Evolutionary conservation across 1,140 invertebrate genomes (phyloP).

Genomic region (Matsumurasca onukii): DNA sequence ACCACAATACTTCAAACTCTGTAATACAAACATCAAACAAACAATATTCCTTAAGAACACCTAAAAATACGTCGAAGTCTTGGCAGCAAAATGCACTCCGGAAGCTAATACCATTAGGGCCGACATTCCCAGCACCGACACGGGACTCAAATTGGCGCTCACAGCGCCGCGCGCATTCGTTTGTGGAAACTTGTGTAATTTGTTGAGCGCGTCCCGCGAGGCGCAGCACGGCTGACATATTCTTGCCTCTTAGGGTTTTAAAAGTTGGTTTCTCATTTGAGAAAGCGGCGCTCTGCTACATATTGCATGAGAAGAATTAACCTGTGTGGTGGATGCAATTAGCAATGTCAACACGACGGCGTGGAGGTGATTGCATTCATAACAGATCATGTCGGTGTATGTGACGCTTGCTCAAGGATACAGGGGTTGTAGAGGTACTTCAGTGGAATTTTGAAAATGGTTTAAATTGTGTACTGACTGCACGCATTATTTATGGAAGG

Average conservation of each 20-base stretch:
- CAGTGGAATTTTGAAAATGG: neutral
- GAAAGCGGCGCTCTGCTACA: conserved; percentile 10
- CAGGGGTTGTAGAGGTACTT: neutral
- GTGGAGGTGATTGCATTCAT: conserved; percentile 16
- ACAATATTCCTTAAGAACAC: no score
- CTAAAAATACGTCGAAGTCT: no score
- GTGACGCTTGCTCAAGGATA: neutral
- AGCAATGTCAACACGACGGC: conserved; percentile 5
- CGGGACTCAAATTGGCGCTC: no score
- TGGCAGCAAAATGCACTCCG: no score
- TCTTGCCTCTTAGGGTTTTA: conserved; percentile 27
- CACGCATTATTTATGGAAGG: neutral
- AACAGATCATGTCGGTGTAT: neutral
- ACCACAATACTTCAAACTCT: no score
- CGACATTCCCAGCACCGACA: no score
- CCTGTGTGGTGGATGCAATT: neutral
- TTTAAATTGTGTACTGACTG: neutral
- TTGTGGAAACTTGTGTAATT: conserved; percentile 23
- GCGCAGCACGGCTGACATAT: conserved; percentile 14
- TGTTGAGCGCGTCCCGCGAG: conserved; percentile 9
- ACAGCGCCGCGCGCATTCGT: neutral
- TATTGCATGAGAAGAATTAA: conserved; percentile 9
- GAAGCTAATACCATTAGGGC: no score
- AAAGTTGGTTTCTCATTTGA: conserved; percentile 24
- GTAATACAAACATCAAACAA: no score